Percentiles rank a stretch among this genome's conserved stretches.
These are phyloP conservation scores for Rhinichthys osculus DNA, from an alignment of 2,797 vertebrate genomes.

Conservation along the genomic window DNA sequence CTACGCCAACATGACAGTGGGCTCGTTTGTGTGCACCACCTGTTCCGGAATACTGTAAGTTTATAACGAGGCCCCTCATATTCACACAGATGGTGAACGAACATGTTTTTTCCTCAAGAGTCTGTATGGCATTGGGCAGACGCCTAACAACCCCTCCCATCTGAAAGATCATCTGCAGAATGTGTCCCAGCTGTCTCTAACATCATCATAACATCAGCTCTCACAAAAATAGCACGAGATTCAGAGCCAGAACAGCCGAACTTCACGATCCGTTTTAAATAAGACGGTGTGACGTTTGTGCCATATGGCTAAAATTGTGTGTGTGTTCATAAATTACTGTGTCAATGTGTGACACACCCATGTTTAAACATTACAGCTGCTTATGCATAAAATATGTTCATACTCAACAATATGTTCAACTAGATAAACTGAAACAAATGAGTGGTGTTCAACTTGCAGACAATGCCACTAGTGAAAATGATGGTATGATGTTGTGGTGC, in stretches of 20 bases:
- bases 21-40: slow-evolving; percentile 97
- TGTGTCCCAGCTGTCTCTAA: slow-evolving; percentile 27
- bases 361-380: slow-evolving; percentile 4
- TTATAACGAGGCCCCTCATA: slow-evolving; percentile 30
- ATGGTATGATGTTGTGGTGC: neutral
- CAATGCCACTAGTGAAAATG: neutral
- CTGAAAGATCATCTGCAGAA: slow-evolving; percentile 31
- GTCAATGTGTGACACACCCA: slow-evolving; percentile 20
- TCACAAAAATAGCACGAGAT: neutral
- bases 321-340: slow-evolving; percentile 6
- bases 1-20: slow-evolving; percentile 98
- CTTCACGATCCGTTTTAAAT: neutral
- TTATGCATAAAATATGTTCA: neutral
- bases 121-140: slow-evolving; percentile 15
- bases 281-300: neutral
- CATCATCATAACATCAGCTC: slow-evolving; percentile 12
- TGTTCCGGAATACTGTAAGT: slow-evolving; percentile 97
- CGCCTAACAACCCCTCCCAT: slow-evolving; percentile 47
- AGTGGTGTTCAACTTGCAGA: neutral
- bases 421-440: neutral
- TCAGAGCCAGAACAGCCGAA: neutral
- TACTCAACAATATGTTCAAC: too few species aligned
- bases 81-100: slow-evolving; percentile 20
- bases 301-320: neutral
- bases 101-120: slow-evolving; percentile 17